Base-by-base conservation (phyloP, 2,113 vertebrate species). In the Clarias batrachus region DNA sequence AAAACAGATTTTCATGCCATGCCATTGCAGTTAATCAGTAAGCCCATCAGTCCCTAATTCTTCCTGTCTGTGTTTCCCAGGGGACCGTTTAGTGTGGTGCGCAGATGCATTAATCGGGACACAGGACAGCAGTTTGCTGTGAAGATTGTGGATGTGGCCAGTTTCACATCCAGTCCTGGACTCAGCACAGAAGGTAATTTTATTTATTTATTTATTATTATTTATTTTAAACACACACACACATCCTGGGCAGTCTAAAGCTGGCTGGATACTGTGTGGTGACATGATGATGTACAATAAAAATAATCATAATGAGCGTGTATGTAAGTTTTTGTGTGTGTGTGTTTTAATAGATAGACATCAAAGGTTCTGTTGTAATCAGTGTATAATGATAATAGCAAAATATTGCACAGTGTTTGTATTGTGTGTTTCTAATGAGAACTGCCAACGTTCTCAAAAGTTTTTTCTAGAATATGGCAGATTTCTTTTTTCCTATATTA, bases 91-190 rank as follows among this genome's bases (percentile, higher is more conserved):
- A 99, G 98, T 62, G 98, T 99, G 93, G 98, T 99, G 87, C 94
- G 98, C 86, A 94, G 98, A 95, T 99, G 98, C 93, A 99, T 99
- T 96, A 99, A 99, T 96, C 95, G 97, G 94, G 98, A 99, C 93
- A 99, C 97, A 4, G 98, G 97, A 86, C 98, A 99, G 89, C 98
- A 99, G 94, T 99, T 99, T 86, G 98, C 98, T 71, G 98, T 99
- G 41, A 99, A 99, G 96, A 99, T 99, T 90, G 98, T 99, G 30
- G 98, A 99, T 92, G 98, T 99, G 94, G 98, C 98, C 93, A 99
- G 99, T 93, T 99, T 99, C 94, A 99, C 98, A 90, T 99, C 98
- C 95, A 99, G 98, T 93, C 98, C 98, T 59, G 98, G 98, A 89
- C 97, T 99, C 94, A 99, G 98, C 95, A 99, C 98, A 92, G 98